phyloP scores from a whole-genome alignment of 2,797 vertebrate species.

The Leptoclinus maculatus region DNA sequence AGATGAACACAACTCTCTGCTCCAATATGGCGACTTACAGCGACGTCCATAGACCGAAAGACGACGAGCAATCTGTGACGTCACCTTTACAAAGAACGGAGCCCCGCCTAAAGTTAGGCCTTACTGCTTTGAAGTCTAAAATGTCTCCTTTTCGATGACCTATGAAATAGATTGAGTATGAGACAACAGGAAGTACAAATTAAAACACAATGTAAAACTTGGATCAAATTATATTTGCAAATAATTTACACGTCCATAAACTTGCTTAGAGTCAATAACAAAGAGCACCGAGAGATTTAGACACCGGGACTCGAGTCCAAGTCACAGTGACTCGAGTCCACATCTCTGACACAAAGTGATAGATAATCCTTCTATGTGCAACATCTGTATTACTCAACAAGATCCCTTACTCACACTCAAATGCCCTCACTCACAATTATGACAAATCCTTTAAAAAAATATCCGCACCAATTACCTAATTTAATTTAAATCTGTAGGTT shows the following conservation, averaged over 20 bases:
- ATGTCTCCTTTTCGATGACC: conserved; percentile 27
- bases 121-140: conserved; percentile 28
- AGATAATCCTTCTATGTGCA: background rate
- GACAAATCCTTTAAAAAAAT: background rate
- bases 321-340: background rate
- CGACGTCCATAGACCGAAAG: conserved; percentile 9
- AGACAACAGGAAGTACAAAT: conserved; percentile 30
- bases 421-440: background rate
- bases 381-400: background rate
- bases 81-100: conserved; percentile 30
- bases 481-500: background rate
- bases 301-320: background rate
- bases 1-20: conserved; percentile 39
- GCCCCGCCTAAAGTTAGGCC: conserved; percentile 20
- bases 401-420: background rate
- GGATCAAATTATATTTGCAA: conserved; percentile 46
- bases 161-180: conserved; percentile 25
- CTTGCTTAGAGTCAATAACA: conserved; percentile 21
- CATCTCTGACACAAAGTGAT: background rate
- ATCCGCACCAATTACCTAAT: background rate
- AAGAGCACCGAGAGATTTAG: background rate
- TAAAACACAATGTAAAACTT: conserved; percentile 32
- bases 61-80: conserved; percentile 37
- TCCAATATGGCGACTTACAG: conserved; percentile 46
- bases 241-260: conserved; percentile 26